Evolutionary conservation across 2,888 invertebrate genomes (phyloP).

Genomic region (Thera britannica): DNA sequence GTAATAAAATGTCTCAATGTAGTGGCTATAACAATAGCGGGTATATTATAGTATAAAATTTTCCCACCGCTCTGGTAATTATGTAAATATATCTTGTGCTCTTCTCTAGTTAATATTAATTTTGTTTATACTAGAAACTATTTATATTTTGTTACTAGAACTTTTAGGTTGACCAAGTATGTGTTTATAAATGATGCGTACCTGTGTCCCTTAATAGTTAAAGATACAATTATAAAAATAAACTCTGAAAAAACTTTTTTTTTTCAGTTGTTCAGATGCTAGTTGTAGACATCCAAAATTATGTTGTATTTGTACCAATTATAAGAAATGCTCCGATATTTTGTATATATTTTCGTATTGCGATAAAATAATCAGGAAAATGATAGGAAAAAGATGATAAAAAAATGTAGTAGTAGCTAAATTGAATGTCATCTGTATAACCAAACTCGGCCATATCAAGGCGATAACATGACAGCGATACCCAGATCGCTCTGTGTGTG

Average conservation of each 20-base stretch:
- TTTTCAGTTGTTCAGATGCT: conserved; percentile 6
- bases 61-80: conserved; percentile 75
- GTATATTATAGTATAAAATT: conserved; percentile 56
- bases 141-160: conserved; percentile 29
- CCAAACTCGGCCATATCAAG: no score
- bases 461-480: no score
- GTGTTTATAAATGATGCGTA: background rate
- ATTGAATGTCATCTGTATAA: background rate
- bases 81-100: conserved; percentile 63
- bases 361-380: conserved; percentile 1
- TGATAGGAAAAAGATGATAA: background rate
- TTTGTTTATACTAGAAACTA: conserved; percentile 41
- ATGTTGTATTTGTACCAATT: conserved; percentile 6
- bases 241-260: background rate
- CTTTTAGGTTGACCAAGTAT: conserved; percentile 23
- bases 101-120: conserved; percentile 26
- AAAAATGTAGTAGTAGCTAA: conserved; percentile 5
- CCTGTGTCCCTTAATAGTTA: conserved; percentile 18
- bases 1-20: conserved; percentile 58
- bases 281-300: conserved; percentile 12
- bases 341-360: conserved; percentile 16
- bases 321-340: background rate
- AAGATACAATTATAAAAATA: conserved; percentile 18
- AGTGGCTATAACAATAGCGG: conserved; percentile 70
- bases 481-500: no score